Conservation (phyloP, 2,113 vertebrate genomes). For the Stictonetta naevosa region DNA sequence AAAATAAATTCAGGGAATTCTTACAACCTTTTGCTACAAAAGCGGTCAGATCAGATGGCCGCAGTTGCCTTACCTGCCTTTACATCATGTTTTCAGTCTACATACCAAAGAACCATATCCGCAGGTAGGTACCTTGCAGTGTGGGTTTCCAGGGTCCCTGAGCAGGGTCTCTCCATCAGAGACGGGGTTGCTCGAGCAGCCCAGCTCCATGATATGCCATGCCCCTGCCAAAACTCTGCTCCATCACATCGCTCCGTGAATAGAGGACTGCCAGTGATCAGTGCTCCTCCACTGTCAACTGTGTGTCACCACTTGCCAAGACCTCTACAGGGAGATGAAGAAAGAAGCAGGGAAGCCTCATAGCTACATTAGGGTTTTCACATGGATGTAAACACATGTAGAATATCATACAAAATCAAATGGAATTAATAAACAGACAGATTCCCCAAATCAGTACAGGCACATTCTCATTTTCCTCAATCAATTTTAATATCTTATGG, state of each 20-base stretch:
- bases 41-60: background rate
- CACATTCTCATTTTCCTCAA: background rate
- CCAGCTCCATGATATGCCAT: accelerated
- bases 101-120: background rate
- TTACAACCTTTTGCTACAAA: background rate
- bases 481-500: background rate
- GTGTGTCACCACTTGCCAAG: background rate
- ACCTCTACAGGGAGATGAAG: background rate
- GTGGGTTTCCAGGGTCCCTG: background rate
- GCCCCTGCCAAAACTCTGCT: background rate
- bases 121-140: background rate
- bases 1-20: background rate
- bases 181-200: accelerated
- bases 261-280: background rate
- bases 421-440: background rate
- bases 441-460: background rate
- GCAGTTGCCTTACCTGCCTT: background rate
- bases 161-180: background rate
- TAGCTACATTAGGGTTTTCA: accelerated
- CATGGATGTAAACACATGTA: background rate
- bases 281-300: background rate
- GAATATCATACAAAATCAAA: background rate
- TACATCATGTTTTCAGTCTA: background rate
- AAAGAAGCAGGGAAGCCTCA: background rate
- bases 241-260: background rate